Evolutionary conservation across 2,113 vertebrate species (phyloP).

Genomic region (Tragelaphus buxtoni): DNA sequence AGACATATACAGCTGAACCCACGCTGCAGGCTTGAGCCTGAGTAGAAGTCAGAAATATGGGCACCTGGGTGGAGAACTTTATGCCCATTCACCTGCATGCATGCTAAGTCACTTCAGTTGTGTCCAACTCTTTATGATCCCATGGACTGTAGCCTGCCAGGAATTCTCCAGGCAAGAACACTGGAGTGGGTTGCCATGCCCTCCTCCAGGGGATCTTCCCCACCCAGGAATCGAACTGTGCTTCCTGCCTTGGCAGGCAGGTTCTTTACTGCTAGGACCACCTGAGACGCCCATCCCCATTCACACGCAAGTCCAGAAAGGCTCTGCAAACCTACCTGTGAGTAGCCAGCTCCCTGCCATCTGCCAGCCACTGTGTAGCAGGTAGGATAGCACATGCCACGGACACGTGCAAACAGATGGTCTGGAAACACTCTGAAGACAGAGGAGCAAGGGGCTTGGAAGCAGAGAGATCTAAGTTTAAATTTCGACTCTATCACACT

Average conservation of each 20-base stretch:
- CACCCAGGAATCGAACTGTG: neutral
- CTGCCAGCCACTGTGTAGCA: neutral
- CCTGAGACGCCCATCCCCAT: neutral
- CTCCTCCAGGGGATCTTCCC: neutral
- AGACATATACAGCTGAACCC: neutral
- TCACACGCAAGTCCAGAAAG: neutral
- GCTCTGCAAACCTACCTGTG: neutral
- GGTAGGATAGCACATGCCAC: neutral
- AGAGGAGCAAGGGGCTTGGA: neutral
- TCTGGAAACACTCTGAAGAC: neutral
- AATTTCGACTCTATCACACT: neutral
- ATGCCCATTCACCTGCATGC: neutral
- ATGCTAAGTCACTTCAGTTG: neutral
- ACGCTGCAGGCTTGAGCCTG: neutral
- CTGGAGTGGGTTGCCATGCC: neutral
- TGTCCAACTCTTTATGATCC: neutral
- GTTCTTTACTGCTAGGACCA: neutral
- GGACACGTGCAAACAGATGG: neutral
- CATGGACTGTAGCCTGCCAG: neutral
- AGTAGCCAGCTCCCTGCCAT: neutral
- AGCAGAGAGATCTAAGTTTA: neutral
- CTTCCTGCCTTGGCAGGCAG: neutral
- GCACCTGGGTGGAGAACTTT: neutral
- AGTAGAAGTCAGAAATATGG: neutral
- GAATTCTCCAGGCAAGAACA: neutral